Evolutionary conservation across 2,113 vertebrate species (phyloP), one percentile per base, ranked within the genome.

Genomic region (Hoplias malabaricus): DNA sequence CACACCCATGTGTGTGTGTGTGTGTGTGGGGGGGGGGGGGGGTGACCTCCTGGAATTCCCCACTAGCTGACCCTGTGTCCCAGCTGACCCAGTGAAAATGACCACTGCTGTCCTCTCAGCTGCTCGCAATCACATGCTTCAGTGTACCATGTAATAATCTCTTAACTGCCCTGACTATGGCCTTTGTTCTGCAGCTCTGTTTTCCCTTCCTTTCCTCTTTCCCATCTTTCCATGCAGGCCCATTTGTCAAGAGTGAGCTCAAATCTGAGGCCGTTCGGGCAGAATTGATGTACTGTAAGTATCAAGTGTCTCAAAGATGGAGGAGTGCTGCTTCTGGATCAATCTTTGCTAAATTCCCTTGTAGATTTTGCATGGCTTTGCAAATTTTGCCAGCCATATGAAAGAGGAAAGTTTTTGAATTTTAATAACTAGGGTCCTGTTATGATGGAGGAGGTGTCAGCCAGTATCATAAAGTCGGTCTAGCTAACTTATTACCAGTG

Each of bases 61-160:
- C 71, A 78, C 76, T 75, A 38, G 72, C 76, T 77, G 75, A 77
- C 73, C 78, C 48, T 6, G 23, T 66, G 79, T 82, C 82, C 82
- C 56, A 29, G 21, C 77, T 81, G 83, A 78, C 80, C 80, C 62
- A 16, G 75, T 80, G 63, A 84, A 78, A 83, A 72, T 66, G 70
- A 67, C 80, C 73, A 74, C 67, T 72, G 73, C 48, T 71, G 73
- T 80, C 80, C 81, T 75, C 81, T 85, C 82, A 71, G 78, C 82
- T 79, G 69, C 77, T 77, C 48, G 69, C 79, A 84, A 83, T 83
- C 70, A 81, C 77, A 81, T 83, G 83, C 82, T 80, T 84, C 85
- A 85, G 19, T 79, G 79, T 80, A 78, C 68, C 79, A 84, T 73
- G 77, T 76, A 84, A 82, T 81, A 71, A 69, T 80, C 74, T 67